Percentiles rank a stretch among this genome's conserved stretches.
phyloP scores from a whole-genome alignment of 2,888 invertebrate genomes.

The Coelinius sp. region DNA sequence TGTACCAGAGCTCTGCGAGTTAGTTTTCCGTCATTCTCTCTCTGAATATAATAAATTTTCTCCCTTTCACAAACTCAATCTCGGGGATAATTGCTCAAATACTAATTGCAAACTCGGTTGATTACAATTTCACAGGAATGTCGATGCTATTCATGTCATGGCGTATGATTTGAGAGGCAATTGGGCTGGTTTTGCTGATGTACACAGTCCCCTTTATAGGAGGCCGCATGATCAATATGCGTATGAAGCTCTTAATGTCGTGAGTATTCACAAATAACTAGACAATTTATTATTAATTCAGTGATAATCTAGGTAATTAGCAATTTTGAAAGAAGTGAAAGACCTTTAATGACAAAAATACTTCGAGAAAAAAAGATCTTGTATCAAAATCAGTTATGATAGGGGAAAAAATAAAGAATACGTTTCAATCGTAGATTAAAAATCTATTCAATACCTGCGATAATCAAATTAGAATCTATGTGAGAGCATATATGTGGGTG shows the following conservation, averaged over 20 bases:
- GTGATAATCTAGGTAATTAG: background rate
- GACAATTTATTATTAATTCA: no score
- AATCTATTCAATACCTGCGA: no score
- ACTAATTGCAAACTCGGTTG: background rate
- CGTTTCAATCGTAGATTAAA: no score
- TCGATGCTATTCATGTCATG: conserved; percentile 90
- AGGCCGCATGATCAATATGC: conserved; percentile 91
- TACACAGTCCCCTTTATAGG: conserved; percentile 88
- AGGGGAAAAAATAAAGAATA: no score
- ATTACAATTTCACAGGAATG: conserved; percentile 72
- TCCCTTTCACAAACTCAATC: conserved; percentile 4
- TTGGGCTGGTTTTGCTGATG: conserved; percentile 93
- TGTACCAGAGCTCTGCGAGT: conserved; percentile 91
- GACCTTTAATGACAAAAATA: no score
- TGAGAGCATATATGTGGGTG: no score
- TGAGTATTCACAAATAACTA: conserved; percentile 70
- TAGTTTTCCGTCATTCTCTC: conserved; percentile 66
- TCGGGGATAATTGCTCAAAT: background rate
- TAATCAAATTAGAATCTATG: no score
- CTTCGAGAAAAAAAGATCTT: no score
- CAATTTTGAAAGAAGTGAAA: no score
- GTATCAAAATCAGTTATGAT: no score
- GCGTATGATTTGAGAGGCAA: conserved; percentile 89
- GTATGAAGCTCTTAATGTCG: conserved; percentile 91
- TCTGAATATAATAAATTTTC: conserved; percentile 3